Evolutionary conservation across 2,797 vertebrate genomes (phyloP).

Genomic region (Malurus leucopterus): DNA sequence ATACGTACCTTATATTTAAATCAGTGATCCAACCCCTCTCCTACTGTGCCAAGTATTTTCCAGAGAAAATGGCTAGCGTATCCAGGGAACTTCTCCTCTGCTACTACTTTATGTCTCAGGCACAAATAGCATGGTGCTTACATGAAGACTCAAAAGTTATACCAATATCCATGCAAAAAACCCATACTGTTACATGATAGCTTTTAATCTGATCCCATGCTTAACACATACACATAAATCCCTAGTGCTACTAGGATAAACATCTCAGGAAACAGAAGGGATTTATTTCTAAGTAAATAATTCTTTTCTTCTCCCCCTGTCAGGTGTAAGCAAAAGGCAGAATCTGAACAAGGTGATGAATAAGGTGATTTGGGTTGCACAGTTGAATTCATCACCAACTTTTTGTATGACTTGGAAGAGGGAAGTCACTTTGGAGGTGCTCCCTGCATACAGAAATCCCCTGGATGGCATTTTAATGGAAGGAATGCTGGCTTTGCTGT

Average conservation of each 20-base stretch:
- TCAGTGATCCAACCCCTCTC: background rate
- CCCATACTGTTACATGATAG: background rate
- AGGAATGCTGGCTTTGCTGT: background rate
- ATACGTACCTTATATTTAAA: background rate
- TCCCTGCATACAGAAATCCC: background rate
- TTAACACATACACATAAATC: background rate
- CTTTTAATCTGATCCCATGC: background rate
- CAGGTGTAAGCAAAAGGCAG: background rate
- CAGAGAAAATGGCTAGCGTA: background rate
- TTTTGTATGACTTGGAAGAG: background rate
- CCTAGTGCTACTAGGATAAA: background rate
- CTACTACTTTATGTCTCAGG: background rate
- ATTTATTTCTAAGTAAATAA: background rate
- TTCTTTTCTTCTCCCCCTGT: background rate
- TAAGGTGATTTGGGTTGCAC: background rate
- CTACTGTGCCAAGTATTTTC: background rate
- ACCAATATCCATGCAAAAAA: background rate
- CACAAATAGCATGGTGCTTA: background rate
- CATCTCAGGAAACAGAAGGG: background rate
- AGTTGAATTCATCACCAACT: background rate
- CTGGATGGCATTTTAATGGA: background rate
- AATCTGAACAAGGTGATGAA: background rate
- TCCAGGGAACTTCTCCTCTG: background rate
- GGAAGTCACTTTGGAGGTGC: background rate
- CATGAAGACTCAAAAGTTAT: background rate